Evolutionary conservation across 2,888 invertebrate species (phyloP).

Genomic region (Griposia aprilina): DNA sequence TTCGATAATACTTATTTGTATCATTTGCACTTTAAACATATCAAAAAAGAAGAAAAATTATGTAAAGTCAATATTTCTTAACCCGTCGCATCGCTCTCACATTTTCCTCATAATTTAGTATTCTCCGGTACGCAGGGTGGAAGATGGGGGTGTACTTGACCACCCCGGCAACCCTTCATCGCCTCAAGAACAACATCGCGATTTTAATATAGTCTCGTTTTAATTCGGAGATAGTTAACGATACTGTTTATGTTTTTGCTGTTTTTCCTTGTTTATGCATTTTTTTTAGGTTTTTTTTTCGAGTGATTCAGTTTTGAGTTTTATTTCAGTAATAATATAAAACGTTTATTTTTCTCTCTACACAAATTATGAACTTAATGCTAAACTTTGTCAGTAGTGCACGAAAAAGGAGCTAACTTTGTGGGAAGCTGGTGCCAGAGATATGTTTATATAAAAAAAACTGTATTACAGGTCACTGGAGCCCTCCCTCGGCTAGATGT

Average conservation of each 20-base stretch:
- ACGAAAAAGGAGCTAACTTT: no score
- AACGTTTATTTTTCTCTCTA: no score
- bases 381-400: no score
- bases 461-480: no score
- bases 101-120: constrained; percentile 81
- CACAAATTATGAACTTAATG: no score
- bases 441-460: no score
- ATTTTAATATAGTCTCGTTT: constrained; percentile 76
- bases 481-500: no score
- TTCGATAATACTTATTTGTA: background rate
- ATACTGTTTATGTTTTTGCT: constrained; percentile 42
- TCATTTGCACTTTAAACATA: background rate
- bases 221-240: constrained; percentile 66
- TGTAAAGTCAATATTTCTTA: constrained; percentile 62
- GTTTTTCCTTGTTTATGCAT: background rate
- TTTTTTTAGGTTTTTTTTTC: background rate
- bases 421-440: no score
- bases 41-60: background rate
- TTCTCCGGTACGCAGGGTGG: constrained; percentile 71
- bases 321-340: no score
- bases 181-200: constrained; percentile 83
- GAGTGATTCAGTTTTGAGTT: background rate
- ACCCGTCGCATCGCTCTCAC: constrained; percentile 68
- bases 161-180: constrained; percentile 79
- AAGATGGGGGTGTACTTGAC: constrained; percentile 76